Evolutionary conservation across 2,797 vertebrate species (phyloP).

Genomic region (Furcifer pardalis): DNA sequence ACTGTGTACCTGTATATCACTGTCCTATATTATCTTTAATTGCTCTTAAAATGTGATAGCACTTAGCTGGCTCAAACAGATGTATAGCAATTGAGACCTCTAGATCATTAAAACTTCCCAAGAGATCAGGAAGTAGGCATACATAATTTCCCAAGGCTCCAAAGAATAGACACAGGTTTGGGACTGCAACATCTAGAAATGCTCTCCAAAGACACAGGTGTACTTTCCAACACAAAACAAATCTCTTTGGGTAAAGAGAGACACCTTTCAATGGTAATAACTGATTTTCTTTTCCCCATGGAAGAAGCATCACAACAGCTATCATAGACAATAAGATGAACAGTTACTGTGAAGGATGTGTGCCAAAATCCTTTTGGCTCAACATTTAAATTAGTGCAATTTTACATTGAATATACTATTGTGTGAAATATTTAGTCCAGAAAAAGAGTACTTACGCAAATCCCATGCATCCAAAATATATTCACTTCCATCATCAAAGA

Average conservation of each 20-base stretch:
- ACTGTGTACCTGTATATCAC: not conserved
- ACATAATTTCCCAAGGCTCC: not conserved
- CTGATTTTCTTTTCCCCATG: not conserved
- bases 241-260: not conserved
- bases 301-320: not conserved
- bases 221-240: not conserved
- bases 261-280: not conserved
- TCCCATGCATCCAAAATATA: conserved; percentile 79
- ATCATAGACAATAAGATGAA: not conserved
- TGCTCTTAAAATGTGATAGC: not conserved
- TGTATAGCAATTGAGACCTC: not conserved
- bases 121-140: not conserved
- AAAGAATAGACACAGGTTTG: not conserved
- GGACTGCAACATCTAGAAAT: not conserved
- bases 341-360: too few relatives aligned
- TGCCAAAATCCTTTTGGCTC: not conserved
- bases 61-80: not conserved
- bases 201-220: not conserved
- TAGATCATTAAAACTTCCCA: not conserved
- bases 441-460: conserved; percentile 77
- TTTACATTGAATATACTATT: conserved; percentile 21
- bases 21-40: not conserved
- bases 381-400: not conserved
- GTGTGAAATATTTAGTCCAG: not conserved
- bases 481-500: conserved; percentile 77